Evolutionary conservation across 2,797 vertebrate species (phyloP).

Genomic region (Limnodromus scolopaceus): DNA sequence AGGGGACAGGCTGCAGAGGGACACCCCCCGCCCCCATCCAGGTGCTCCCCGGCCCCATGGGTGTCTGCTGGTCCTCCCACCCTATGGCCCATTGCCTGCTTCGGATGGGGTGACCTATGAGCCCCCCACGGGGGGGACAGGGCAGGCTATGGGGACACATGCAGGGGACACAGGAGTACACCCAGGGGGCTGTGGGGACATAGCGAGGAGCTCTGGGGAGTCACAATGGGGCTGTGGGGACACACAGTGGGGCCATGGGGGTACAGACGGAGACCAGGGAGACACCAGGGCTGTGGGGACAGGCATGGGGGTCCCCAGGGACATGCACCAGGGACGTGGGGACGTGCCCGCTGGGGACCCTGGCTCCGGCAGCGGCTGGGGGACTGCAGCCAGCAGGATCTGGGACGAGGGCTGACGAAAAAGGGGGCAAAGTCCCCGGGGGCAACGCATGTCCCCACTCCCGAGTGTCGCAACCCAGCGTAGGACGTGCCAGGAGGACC

Average conservation of each 20-base stretch:
- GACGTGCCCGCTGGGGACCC: background rate
- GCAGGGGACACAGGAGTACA: background rate
- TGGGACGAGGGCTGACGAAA: rapidly evolving
- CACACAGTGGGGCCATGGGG: rapidly evolving
- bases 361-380: rapidly evolving
- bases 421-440: background rate
- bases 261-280: background rate
- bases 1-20: background rate
- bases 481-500: background rate
- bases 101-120: background rate
- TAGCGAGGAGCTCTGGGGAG: background rate
- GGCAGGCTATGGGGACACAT: rapidly evolving
- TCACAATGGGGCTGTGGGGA: background rate
- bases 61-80: background rate
- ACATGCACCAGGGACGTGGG: too few relatives aligned
- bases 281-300: background rate
- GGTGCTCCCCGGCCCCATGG: rapidly evolving
- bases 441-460: rapidly evolving
- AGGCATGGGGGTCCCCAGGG: too few relatives aligned
- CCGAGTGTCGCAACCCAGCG: rapidly evolving
- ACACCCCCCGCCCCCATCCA: background rate
- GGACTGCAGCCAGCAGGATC: background rate
- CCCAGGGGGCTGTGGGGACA: rapidly evolving
- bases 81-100: rapidly evolving
- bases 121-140: background rate